Conservation (phyloP, 2,113 vertebrate genomes). For the Ciconia maguari region DNA sequence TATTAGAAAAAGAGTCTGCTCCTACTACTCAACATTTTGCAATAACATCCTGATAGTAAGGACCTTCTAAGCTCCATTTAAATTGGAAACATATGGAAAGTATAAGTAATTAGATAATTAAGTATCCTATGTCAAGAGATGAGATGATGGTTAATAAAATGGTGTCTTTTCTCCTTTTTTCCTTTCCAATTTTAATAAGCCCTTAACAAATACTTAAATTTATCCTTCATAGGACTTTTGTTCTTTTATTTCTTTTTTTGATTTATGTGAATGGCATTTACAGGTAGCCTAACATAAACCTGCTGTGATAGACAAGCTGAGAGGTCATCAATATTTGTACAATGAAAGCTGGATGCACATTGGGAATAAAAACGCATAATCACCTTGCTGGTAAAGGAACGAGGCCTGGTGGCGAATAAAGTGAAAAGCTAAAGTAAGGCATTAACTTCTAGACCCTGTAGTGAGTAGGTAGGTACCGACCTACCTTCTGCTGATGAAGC, state of each 20-base stretch:
- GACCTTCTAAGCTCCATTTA: neutral
- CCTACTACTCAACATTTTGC: neutral
- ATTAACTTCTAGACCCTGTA: neutral
- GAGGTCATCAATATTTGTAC: neutral
- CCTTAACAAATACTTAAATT: neutral
- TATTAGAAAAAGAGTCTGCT: neutral
- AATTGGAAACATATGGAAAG: neutral
- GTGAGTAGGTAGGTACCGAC: neutral
- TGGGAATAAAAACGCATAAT: neutral
- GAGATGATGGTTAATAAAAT: neutral
- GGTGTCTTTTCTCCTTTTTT: neutral
- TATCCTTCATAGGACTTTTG: neutral
- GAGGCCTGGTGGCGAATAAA: neutral
- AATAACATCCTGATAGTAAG: neutral
- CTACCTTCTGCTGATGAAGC: neutral
- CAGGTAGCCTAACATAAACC: neutral
- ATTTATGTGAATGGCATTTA: neutral
- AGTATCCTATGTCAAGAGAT: neutral
- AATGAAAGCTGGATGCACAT: accelerated
- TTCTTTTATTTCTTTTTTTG: neutral
- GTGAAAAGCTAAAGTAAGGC: neutral
- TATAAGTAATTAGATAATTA: neutral
- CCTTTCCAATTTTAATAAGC: neutral
- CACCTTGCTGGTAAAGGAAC: neutral
- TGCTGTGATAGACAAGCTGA: neutral